A percentile compares a stretch with the other conserved stretches of the same genome.
Evolutionary conservation across 2,888 invertebrate genomes (phyloP).

Genomic region (Amphiduros pacificus): DNA sequence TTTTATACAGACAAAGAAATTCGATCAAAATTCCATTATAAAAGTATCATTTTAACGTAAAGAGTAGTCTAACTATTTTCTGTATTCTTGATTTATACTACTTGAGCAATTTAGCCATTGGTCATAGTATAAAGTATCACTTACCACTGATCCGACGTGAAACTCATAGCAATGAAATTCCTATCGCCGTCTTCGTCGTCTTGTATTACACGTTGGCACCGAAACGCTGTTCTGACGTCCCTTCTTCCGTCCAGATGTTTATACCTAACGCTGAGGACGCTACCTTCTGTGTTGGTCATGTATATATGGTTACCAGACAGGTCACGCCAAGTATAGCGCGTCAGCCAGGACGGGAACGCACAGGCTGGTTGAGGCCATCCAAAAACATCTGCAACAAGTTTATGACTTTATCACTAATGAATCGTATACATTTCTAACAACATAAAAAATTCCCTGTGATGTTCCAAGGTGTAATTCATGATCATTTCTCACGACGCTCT

Average conservation of each 20-base stretch:
- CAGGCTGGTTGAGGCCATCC: constrained; percentile 26
- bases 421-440: too few species aligned
- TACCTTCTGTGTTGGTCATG: constrained; percentile 14
- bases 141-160: constrained; percentile 17
- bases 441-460: too few species aligned
- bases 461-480: too few species aligned
- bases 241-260: constrained; percentile 2
- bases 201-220: constrained; percentile 5
- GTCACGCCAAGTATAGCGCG: constrained; percentile 23
- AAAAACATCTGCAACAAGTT: constrained; percentile 21
- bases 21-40: too few species aligned
- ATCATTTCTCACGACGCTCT: too few species aligned
- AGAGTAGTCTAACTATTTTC: too few species aligned
- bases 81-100: too few species aligned
- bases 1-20: too few species aligned
- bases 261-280: constrained; percentile 13
- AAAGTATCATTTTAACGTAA: too few species aligned
- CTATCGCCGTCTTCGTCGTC: constrained; percentile 2
- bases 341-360: constrained; percentile 26
- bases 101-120: too few species aligned
- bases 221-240: constrained; percentile 6
- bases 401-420: too few species aligned
- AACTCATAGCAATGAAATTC: constrained; percentile 13
- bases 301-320: constrained; percentile 21
- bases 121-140: too few species aligned